These are phyloP conservation scores for Erpobdella octoculata DNA, from an alignment of 2,888 invertebrate species.

Conservation along the genomic window DNA sequence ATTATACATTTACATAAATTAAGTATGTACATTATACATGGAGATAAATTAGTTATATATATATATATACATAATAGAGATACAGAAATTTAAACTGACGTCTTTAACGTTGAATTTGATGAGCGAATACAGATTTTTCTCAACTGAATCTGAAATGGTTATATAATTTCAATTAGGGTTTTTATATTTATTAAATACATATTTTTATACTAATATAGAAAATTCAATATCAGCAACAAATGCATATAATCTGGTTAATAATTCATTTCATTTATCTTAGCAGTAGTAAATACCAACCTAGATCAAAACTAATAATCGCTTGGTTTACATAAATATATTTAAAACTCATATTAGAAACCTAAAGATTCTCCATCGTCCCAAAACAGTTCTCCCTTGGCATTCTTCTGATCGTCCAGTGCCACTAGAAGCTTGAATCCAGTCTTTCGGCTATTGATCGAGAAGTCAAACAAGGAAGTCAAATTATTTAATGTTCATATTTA, in stretches of 20 bases:
- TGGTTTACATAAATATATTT: too few relatives aligned
- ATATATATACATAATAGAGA: too few relatives aligned
- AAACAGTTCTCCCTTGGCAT: constrained; percentile 62
- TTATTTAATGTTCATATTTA: neutral
- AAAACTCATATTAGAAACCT: constrained; percentile 27
- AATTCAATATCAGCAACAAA: neutral
- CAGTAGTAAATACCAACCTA: too few relatives aligned
- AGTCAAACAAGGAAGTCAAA: neutral
- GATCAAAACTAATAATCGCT: too few relatives aligned
- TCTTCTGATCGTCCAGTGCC: constrained; percentile 56
- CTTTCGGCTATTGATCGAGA: constrained; percentile 32
- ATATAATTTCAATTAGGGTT: neutral
- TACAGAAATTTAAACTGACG: neutral
- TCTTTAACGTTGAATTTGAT: neutral
- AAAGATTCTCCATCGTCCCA: constrained; percentile 74
- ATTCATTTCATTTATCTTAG: neutral
- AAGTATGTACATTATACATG: too few relatives aligned
- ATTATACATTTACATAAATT: too few relatives aligned
- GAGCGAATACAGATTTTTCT: neutral
- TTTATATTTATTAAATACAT: neutral
- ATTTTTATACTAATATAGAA: neutral
- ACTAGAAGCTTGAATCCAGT: constrained; percentile 61
- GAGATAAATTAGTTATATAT: too few relatives aligned
- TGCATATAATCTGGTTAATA: neutral
- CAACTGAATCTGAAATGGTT: neutral